Evolutionary conservation across 1,140 invertebrate genomes (phyloP).

Genomic region (Drosophila pseudoananassae): DNA sequence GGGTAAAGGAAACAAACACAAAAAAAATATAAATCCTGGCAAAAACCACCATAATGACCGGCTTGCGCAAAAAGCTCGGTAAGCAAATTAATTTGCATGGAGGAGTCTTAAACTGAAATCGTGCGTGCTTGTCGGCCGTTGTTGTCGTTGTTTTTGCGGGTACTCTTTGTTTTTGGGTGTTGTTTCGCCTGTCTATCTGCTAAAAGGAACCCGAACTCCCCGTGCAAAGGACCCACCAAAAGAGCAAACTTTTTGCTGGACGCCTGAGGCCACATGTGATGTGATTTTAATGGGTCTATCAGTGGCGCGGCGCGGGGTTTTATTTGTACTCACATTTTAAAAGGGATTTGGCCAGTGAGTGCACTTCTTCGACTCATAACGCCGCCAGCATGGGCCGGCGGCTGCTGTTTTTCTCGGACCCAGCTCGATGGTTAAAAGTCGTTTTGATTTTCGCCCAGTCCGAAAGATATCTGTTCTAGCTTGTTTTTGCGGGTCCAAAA

Average conservation of each 20-base stretch:
- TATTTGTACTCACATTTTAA: slow-evolving; percentile 36
- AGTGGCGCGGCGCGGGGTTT: slow-evolving; percentile 12
- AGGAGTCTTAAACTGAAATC: slow-evolving; percentile 1
- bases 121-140: slow-evolving; percentile 2
- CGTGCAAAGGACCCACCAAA: background rate
- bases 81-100: slow-evolving; percentile 35
- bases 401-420: slow-evolving; percentile 19
- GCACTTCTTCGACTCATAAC: slow-evolving; percentile 11
- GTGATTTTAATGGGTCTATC: slow-evolving; percentile 24
- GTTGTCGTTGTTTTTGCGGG: slow-evolving; percentile 15
- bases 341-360: slow-evolving; percentile 1
- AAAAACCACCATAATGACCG: slow-evolving; percentile 29
- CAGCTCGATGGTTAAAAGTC: slow-evolving; percentile 19
- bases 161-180: slow-evolving; percentile 3
- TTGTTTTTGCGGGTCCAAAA: background rate
- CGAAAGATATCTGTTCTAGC: background rate
- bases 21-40: slow-evolving; percentile 1
- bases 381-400: slow-evolving; percentile 43
- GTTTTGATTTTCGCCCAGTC: background rate
- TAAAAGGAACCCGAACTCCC: slow-evolving; percentile 4
- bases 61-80: slow-evolving; percentile 29
- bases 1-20: slow-evolving; percentile 5
- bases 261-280: slow-evolving; percentile 21
- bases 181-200: slow-evolving; percentile 8
- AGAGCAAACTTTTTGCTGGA: slow-evolving; percentile 10